Evolutionary conservation across 2,888 invertebrate species (phyloP).

Genomic region (Drosophila trichaetosa): DNA sequence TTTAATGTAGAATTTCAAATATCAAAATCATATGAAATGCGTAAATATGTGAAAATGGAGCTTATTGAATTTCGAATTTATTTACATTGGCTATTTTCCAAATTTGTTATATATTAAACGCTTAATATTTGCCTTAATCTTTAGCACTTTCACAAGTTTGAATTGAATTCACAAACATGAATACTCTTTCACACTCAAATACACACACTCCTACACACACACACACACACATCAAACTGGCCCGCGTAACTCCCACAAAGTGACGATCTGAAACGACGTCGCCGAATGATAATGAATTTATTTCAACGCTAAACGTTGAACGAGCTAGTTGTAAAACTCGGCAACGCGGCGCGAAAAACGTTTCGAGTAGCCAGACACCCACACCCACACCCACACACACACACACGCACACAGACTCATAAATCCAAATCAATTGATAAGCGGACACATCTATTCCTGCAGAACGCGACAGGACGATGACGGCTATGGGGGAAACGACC

Average conservation of each 20-base stretch:
- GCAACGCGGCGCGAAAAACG: constrained; percentile 20
- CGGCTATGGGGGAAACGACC: constrained; percentile 63
- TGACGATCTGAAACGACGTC: constrained; percentile 45
- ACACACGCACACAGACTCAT: not conserved
- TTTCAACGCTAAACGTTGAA: constrained; percentile 78
- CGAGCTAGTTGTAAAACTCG: constrained; percentile 76
- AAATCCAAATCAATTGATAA: constrained; percentile 27
- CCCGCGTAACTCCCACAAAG: constrained; percentile 48
- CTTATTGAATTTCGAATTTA: constrained; percentile 60
- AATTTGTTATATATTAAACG: constrained; percentile 35
- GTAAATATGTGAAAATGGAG: constrained; percentile 33
- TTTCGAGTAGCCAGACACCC: not conserved
- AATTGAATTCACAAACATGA: constrained; percentile 41
- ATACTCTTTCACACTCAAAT: constrained; percentile 21
- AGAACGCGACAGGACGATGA: constrained; percentile 48
- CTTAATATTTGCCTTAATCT: constrained; percentile 70
- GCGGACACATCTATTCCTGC: constrained; percentile 14
- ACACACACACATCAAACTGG: constrained; percentile 22
- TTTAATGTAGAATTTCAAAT: not conserved
- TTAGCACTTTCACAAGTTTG: constrained; percentile 70
- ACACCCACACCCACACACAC: too few relatives aligned
- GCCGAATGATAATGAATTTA: constrained; percentile 72
- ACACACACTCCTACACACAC: constrained; percentile 25
- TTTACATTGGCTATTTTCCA: constrained; percentile 24
- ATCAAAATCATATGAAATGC: not conserved